A percentile compares a stretch with the other conserved stretches of the same genome.
These are phyloP conservation scores for Clarias laeviceps DNA, from an alignment of 2,797 vertebrate species.

Conservation along the genomic window DNA sequence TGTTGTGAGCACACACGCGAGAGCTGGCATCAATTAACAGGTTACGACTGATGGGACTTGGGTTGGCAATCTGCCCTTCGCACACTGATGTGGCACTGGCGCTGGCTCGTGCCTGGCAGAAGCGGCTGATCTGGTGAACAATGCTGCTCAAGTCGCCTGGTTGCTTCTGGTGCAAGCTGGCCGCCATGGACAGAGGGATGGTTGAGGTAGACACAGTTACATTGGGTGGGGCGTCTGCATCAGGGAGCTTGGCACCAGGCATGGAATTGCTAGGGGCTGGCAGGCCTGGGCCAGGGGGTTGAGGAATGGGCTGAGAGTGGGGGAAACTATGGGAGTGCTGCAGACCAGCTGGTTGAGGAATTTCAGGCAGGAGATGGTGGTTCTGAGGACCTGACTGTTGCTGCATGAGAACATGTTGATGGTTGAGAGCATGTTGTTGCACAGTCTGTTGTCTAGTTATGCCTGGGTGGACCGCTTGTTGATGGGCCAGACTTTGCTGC, in stretches of 20 bases:
- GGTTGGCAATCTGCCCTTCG: slow-evolving; percentile 83
- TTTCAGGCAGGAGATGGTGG: slow-evolving; percentile 81
- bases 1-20: slow-evolving; percentile 86
- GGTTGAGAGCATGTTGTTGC: slow-evolving; percentile 72
- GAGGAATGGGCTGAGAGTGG: slow-evolving; percentile 65
- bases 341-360: slow-evolving; percentile 74
- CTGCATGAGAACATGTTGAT: slow-evolving; percentile 68
- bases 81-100: slow-evolving; percentile 80
- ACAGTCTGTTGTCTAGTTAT: slow-evolving; percentile 54
- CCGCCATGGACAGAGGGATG: slow-evolving; percentile 87
- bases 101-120: slow-evolving; percentile 91
- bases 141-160: slow-evolving; percentile 89
- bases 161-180: slow-evolving; percentile 83
- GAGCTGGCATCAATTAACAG: slow-evolving; percentile 97
- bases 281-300: slow-evolving; percentile 61
- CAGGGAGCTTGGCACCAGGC: slow-evolving; percentile 70
- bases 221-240: slow-evolving; percentile 81
- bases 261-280: slow-evolving; percentile 52
- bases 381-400: slow-evolving; percentile 81
- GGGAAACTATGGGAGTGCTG: slow-evolving; percentile 77
- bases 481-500: slow-evolving; percentile 63
- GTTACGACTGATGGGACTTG: slow-evolving; percentile 96
- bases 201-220: slow-evolving; percentile 89
- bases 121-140: slow-evolving; percentile 96
- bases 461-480: slow-evolving; percentile 53